Evolutionary conservation across 2,888 invertebrate species (phyloP), one percentile per base, ranked within the genome.

Genomic region (Steinernema hermaphroditum): DNA sequence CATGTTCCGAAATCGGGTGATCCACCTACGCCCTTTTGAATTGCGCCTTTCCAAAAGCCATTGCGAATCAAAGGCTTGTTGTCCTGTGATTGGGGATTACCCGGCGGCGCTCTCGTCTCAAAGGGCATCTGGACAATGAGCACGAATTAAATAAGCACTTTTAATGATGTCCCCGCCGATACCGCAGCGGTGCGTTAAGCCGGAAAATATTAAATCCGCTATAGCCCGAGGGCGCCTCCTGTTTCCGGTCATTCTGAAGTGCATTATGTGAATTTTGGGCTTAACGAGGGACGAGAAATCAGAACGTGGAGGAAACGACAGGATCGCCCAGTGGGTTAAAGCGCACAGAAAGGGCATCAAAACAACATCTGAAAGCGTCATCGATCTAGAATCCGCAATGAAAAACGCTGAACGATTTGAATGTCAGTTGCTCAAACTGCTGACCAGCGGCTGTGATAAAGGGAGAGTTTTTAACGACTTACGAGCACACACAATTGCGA

Each of bases 371-470:
- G 4, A 54, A 54, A 54, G 12, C 27, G 34, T 27, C 29, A 16
- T 24, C 16, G 16, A 29, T 62, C 16, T 22, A 32, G 19, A 19
- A 16, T 32, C 27, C 16, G 32, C 16, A 6, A 14, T 14, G 54
- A 32, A 62, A 34, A 62, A 29, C 32, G 32, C 14, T 32, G 32
- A 62, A 62, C 16, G 16, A 16, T 27, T 32, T 19, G 16, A 29
- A 27, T 54, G 62, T 54, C 54, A 54, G 54, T 54, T 54, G 54
- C 22, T 54, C 62, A 12, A n/a, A 62, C 6, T 14, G 62, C 62
- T 62, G 62, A 62, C 62, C 62, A 27, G 34, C 62, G 29, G 37
- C 24, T 6, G 50, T 9, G 50, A n/a, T 50, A 12, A 50, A 12
- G 22, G 46, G 46, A 16, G 1, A 50, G 12, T 37, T 37, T 37